phyloP scores from a whole-genome alignment of 2,797 vertebrate species.

The Chaetophractus vellerosus region DNA sequence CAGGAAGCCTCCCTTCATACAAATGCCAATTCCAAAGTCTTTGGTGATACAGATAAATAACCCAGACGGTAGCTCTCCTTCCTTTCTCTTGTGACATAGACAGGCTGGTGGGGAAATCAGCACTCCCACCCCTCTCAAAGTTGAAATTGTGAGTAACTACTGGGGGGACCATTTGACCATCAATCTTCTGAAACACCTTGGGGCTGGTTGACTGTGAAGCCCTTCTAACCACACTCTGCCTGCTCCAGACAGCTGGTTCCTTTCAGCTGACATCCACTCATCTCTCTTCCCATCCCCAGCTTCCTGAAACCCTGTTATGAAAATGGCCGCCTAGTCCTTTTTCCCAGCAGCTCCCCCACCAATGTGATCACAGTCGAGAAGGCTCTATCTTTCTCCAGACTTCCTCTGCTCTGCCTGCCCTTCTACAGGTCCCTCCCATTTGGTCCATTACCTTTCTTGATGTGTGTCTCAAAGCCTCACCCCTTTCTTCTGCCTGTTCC shows the following conservation, averaged over 20 bases:
- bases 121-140: too few relatives aligned
- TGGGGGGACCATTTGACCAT: neutral
- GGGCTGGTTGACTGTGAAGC: neutral
- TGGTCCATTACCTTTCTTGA: neutral
- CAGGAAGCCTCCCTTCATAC: neutral
- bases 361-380: neutral
- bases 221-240: neutral
- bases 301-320: neutral
- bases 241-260: rapidly evolving
- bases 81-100: neutral
- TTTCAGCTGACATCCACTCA: neutral
- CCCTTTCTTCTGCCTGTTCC: neutral
- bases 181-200: too few relatives aligned
- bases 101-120: rapidly evolving
- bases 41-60: rapidly evolving
- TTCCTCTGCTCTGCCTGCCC: neutral
- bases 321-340: rapidly evolving
- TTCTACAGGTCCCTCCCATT: rapidly evolving
- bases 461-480: neutral
- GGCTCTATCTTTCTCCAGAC: neutral
- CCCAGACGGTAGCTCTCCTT: rapidly evolving
- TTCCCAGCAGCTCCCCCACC: neutral
- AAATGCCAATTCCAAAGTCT: neutral
- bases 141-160: rapidly evolving
- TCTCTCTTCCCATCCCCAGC: rapidly evolving